Conservation (phyloP, 2,113 vertebrate genomes). For the Tor tambroides region DNA sequence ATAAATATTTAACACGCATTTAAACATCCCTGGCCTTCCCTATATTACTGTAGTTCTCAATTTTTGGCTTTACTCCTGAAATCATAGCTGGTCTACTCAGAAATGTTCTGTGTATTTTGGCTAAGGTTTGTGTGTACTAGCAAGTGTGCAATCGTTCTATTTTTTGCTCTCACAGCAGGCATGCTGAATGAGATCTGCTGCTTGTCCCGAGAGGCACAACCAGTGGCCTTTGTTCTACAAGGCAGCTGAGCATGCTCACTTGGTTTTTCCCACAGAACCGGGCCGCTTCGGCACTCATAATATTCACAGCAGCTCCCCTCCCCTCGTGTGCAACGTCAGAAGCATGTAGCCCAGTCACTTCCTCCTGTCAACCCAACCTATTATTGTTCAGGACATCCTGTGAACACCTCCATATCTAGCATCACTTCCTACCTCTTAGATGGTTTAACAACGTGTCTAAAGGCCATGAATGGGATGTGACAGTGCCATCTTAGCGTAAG, state of each 20-base stretch:
- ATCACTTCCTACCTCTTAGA: slow-evolving; percentile 30
- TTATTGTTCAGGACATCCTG: slow-evolving; percentile 43
- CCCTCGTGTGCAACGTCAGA: slow-evolving; percentile 66
- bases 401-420: slow-evolving; percentile 52
- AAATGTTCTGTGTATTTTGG: slow-evolving; percentile 6
- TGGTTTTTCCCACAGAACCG: slow-evolving; percentile 74
- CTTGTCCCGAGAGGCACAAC: slow-evolving; percentile 61
- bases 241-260: slow-evolving; percentile 71
- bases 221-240: slow-evolving; percentile 63
- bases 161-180: slow-evolving; percentile 59
- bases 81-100: not conserved
- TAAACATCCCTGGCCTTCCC: no score
- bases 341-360: slow-evolving; percentile 35
- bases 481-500: not conserved
- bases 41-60: not conserved
- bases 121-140: slow-evolving; percentile 3
- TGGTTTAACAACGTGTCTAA: slow-evolving; percentile 59
- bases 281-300: not conserved
- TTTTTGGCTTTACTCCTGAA: not conserved
- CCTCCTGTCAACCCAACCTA: slow-evolving; percentile 20
- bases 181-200: slow-evolving; percentile 56
- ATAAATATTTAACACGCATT: not conserved
- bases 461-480: slow-evolving; percentile 54
- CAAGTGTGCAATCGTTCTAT: slow-evolving; percentile 46
- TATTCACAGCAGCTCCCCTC: slow-evolving; percentile 43